Conservation (phyloP, 2,113 vertebrate genomes). For the Bettongia penicillata region DNA sequence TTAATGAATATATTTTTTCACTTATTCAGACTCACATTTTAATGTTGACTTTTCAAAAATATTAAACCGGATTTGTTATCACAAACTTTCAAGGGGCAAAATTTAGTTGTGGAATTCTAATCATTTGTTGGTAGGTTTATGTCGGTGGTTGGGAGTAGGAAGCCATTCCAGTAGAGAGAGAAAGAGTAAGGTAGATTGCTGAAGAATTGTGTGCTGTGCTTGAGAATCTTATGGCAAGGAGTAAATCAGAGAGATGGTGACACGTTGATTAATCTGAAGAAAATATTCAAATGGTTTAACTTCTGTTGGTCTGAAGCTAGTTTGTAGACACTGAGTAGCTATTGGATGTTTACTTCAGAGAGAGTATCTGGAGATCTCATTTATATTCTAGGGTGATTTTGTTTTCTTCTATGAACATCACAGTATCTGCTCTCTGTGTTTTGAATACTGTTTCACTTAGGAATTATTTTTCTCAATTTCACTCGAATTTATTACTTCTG, state of each 20-base stretch:
- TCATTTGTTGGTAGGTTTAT: background rate
- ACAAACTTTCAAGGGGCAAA: slow-evolving; percentile 63
- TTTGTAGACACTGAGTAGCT: background rate
- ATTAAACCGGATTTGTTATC: slow-evolving; percentile 75
- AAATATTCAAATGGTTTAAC: background rate
- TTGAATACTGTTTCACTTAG: slow-evolving; percentile 71
- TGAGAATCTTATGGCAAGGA: slow-evolving; percentile 22
- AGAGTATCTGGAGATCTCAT: background rate
- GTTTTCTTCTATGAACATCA: background rate
- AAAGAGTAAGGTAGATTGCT: background rate
- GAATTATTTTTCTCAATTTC: slow-evolving; percentile 80
- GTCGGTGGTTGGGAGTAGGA: background rate
- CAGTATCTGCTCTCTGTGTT: slow-evolving; percentile 24
- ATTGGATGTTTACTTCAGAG: background rate
- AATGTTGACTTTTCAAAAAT: slow-evolving; percentile 67
- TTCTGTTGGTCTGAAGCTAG: background rate
- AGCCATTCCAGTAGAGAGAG: background rate
- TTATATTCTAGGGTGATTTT: background rate
- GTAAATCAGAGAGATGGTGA: background rate
- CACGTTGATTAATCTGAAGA: fast-evolving
- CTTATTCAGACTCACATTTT: slow-evolving; percentile 39
- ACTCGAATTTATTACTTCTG: slow-evolving; percentile 73
- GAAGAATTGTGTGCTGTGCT: background rate
- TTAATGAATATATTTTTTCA: slow-evolving; percentile 64
- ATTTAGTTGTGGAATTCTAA: slow-evolving; percentile 41